Percentiles rank a stretch among this genome's conserved stretches.
phyloP scores from a whole-genome alignment of 2,888 invertebrate genomes.

The Drosophila cyrtoloma region DNA sequence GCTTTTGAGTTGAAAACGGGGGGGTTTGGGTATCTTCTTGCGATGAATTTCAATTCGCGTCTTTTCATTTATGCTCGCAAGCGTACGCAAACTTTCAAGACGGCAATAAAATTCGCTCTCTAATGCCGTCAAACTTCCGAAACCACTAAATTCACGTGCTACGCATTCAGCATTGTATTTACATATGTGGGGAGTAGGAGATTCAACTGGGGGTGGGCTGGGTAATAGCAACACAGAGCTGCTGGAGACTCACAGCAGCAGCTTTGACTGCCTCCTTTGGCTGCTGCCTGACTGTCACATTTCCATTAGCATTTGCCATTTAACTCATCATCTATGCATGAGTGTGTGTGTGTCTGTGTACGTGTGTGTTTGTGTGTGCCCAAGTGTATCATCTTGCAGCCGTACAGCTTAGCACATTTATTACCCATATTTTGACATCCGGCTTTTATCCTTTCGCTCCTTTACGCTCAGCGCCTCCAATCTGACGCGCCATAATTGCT shows the following conservation, averaged over 20 bases:
- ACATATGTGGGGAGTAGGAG: conserved; percentile 44
- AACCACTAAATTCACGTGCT: conserved; percentile 76
- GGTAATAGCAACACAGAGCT: conserved; percentile 41
- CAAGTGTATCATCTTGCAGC: conserved; percentile 66
- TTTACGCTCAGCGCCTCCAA: conserved; percentile 36
- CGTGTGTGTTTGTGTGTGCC: conserved; percentile 17
- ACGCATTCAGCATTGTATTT: conserved; percentile 59
- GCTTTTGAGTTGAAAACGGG: not conserved
- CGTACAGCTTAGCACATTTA: conserved; percentile 71
- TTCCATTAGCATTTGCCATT: conserved; percentile 79
- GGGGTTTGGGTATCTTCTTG: not conserved
- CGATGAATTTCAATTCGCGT: conserved; percentile 77
- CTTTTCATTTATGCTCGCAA: conserved; percentile 76
- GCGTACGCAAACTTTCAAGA: conserved; percentile 78
- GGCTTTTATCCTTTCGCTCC: conserved; percentile 80
- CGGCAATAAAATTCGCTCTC: conserved; percentile 73
- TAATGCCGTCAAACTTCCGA: conserved; percentile 72
- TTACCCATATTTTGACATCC: conserved; percentile 79
- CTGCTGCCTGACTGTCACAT: conserved; percentile 63
- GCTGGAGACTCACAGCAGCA: conserved; percentile 42
- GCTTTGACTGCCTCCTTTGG: conserved; percentile 23
- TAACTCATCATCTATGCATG: conserved; percentile 63
- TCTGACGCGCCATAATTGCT: conserved; percentile 61
- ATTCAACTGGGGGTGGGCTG: not conserved
- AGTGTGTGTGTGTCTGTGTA: conserved; percentile 10